Evolutionary conservation across 2,113 vertebrate species (phyloP), one percentile per base, ranked within the genome.

Genomic region (Dendropsophus ebraccatus): DNA sequence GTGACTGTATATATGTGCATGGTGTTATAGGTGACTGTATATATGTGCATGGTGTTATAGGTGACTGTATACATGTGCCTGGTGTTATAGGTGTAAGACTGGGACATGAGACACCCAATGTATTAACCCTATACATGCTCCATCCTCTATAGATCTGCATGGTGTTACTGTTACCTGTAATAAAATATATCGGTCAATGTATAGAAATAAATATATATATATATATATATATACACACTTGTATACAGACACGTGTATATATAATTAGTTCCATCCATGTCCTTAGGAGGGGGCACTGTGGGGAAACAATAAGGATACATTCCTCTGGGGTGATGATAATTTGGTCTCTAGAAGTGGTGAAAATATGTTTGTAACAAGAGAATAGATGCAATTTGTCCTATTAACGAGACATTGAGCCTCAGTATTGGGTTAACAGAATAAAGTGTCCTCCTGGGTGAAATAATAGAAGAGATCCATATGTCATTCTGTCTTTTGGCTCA

Each of bases 391-490:
- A 87, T 73, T 89, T 88, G 69, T 80, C 87, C 84, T 70, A 12
- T 79, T 85, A 85, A 79, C 60, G 77, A 87, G 69, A 76, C 82
- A 87, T 74, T 80, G 74, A 87, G 82, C 76, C 45, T 80, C 21
- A 69, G 37, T 91, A 87, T 87, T 45, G 21, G 73, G 72, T 35
- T 75, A 87, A 86, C 78, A 17, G 56, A 87, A 72, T 87, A 49
- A 87, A 90, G 81, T 80, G 81, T 90, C 87, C 88, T 93, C 87
- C 13, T 19, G 82, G 84, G 52, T 87, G 87, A 89, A 91, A 91
- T 17, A 41, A 88, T 89, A 90, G 87, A 69, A 23, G n/a, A 72
- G 79, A 50, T 81, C 87, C 88, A 35, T 85, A 45, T 90, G 88
- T 70, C 89, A 89, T 87, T 85, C 73, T 10, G 47, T 90, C 90